Conservation (phyloP, 1,140 invertebrate genomes). For the Myzus persicae region DNA sequence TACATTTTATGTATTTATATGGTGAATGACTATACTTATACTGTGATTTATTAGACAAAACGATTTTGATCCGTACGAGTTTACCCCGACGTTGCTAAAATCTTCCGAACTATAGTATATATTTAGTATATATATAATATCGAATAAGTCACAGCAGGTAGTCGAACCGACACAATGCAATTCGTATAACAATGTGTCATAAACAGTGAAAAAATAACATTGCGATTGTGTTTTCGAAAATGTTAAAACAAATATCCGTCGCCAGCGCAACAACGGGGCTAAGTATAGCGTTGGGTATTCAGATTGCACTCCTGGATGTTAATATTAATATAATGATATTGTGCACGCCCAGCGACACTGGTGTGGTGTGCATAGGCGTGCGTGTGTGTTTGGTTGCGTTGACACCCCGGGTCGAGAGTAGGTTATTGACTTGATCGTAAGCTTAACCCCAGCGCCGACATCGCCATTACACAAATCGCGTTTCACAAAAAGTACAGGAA, state of each 20-base stretch:
- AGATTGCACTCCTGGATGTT: background rate
- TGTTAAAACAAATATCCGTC: background rate
- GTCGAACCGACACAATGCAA: background rate
- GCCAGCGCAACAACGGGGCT: background rate
- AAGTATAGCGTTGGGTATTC: background rate
- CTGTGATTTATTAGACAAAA: background rate
- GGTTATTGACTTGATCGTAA: conserved; percentile 20
- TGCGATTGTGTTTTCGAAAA: background rate
- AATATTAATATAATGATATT: background rate
- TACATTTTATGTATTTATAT: too few species aligned
- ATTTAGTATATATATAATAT: too few species aligned
- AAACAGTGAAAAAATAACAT: conserved; percentile 7
- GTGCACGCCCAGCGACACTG: background rate
- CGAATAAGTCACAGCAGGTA: background rate
- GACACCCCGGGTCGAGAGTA: conserved; percentile 34
- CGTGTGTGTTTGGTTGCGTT: conserved; percentile 56
- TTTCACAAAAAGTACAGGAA: background rate
- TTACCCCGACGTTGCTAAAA: background rate
- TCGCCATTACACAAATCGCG: background rate
- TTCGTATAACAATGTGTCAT: background rate
- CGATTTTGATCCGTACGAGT: background rate
- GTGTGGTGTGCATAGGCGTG: conserved; percentile 47
- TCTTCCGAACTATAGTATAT: background rate
- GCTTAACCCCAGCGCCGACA: conserved; percentile 2
- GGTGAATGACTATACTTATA: background rate